These are phyloP conservation scores for Psittacara wagleri DNA, from an alignment of 2,113 vertebrate genomes.

Conservation along the genomic window DNA sequence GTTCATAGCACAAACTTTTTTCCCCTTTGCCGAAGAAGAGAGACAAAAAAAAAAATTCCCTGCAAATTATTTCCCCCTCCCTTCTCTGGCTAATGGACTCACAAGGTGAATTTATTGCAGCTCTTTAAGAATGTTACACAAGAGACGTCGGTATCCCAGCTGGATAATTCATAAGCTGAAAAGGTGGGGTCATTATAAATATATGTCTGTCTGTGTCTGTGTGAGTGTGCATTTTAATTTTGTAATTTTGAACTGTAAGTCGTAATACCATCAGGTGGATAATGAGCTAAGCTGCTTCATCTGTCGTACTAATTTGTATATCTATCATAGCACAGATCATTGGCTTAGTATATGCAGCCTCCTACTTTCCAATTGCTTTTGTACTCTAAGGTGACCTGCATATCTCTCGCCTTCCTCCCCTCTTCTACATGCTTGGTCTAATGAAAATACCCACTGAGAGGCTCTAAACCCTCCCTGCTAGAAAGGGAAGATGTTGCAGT, in stretches of 20 bases:
- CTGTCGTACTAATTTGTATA: conserved; percentile 45
- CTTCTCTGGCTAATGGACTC: conserved; percentile 37
- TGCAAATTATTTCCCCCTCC: conserved; percentile 50
- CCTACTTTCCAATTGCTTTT: conserved; percentile 57
- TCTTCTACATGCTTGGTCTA: neutral
- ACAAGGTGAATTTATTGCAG: conserved; percentile 42
- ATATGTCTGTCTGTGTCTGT: conserved; percentile 12
- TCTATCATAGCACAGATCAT: conserved; percentile 48
- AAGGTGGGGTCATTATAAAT: conserved; percentile 79
- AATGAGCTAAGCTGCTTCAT: conserved; percentile 54
- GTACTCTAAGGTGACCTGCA: conserved; percentile 36
- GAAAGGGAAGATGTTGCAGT: neutral
- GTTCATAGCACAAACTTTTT: conserved; percentile 77
- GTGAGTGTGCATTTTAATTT: conserved; percentile 23
- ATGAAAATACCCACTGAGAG: conserved; percentile 18
- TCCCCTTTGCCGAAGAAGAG: conserved; percentile 65
- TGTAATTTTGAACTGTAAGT: conserved; percentile 22
- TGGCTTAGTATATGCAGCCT: conserved; percentile 41
- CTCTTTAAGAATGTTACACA: conserved; percentile 51
- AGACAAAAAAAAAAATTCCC: conserved; percentile 53
- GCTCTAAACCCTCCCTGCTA: conserved; percentile 14
- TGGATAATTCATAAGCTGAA: conserved; percentile 72
- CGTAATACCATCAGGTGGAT: conserved; percentile 36
- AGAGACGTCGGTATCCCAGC: conserved; percentile 42
- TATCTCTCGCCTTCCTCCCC: neutral